These are phyloP conservation scores for Ataeniobius toweri DNA, from an alignment of 2,797 vertebrate genomes.

Conservation along the genomic window DNA sequence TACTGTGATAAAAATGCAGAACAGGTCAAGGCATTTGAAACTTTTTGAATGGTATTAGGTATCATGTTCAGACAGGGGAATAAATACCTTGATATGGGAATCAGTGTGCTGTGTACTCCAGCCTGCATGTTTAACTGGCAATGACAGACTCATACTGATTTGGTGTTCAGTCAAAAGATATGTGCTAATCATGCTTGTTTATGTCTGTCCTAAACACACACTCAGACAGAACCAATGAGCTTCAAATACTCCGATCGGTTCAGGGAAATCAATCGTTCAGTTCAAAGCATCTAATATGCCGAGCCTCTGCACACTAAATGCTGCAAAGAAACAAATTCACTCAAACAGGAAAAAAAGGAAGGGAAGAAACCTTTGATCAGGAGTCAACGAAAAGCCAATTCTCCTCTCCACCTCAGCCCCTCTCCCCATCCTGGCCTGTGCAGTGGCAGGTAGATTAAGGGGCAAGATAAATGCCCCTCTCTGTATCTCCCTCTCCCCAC, in stretches of 20 bases:
- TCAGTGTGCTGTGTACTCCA: constrained; percentile 5
- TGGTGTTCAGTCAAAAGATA: not conserved
- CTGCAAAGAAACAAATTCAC: constrained; percentile 31
- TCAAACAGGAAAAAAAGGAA: constrained; percentile 21
- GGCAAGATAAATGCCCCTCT: constrained; percentile 83
- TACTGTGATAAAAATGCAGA: not conserved
- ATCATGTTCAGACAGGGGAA: constrained; percentile 18
- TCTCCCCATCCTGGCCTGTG: constrained; percentile 49
- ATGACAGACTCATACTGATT: constrained; percentile 16
- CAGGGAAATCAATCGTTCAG: constrained; percentile 56
- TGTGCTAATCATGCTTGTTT: not conserved
- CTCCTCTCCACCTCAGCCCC: constrained; percentile 10
- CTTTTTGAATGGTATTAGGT: not conserved
- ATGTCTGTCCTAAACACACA: constrained; percentile 7
- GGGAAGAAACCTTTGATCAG: constrained; percentile 60
- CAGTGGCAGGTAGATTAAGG: constrained; percentile 87
- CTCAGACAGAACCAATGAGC: constrained; percentile 15
- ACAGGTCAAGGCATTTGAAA: not conserved
- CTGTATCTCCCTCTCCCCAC: constrained; percentile 75
- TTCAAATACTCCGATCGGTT: constrained; percentile 55
- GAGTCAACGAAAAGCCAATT: constrained; percentile 36
- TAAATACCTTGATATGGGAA: constrained; percentile 17
- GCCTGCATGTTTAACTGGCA: constrained; percentile 4
- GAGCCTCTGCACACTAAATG: constrained; percentile 27
- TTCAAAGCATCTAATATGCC: constrained; percentile 59